Percentiles rank a stretch among this genome's conserved stretches.
Evolutionary conservation across 2,797 vertebrate genomes (phyloP).

Genomic region (Manis pentadactyla): DNA sequence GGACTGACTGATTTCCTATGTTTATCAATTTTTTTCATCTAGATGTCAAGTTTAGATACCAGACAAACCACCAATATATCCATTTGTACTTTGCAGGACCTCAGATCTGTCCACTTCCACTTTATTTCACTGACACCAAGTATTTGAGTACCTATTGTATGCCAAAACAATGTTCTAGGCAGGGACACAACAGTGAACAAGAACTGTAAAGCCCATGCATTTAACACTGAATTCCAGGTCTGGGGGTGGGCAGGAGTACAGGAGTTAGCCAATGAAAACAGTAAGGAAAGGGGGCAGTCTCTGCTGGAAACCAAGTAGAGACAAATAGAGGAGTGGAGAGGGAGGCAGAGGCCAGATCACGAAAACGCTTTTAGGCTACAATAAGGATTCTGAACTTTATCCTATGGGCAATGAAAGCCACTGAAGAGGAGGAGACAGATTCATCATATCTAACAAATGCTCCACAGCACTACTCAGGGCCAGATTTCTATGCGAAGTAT

Average conservation of each 20-base stretch:
- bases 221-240: background rate
- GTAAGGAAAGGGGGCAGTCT: background rate
- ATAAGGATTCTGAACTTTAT: background rate
- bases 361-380: background rate
- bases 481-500: background rate
- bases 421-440: background rate
- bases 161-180: background rate
- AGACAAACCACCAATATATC: slow-evolving; percentile 1
- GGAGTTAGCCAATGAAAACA: background rate
- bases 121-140: background rate
- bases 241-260: background rate
- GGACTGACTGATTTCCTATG: background rate
- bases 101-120: background rate
- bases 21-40: background rate
- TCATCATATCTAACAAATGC: background rate
- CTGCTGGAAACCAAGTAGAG: background rate
- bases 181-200: background rate
- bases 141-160: background rate
- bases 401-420: background rate
- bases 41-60: background rate
- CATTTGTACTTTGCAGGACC: background rate
- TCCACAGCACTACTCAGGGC: background rate
- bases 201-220: background rate
- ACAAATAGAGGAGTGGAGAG: background rate
- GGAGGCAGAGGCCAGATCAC: background rate